Evolutionary conservation across 2,797 vertebrate genomes (phyloP), one percentile per base, ranked within the genome.

Genomic region (Spinus pinus): DNA sequence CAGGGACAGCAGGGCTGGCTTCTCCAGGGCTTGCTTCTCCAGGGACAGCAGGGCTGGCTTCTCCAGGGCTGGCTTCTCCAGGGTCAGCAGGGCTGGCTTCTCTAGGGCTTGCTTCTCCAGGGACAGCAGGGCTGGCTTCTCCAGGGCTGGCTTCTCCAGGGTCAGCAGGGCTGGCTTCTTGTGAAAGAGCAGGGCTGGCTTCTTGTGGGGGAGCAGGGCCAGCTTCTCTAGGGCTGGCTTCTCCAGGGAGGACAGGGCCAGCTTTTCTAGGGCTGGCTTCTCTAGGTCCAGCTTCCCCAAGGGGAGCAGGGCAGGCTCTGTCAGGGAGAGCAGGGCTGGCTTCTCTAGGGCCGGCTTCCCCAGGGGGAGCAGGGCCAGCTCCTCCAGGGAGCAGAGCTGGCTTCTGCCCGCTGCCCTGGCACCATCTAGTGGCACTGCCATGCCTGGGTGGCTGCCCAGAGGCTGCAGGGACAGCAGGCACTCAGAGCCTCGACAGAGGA

Each of bases 341-440:
- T 53, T 4, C 18, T 30, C 7, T 19, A 53, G 19, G 8, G 19
- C 12, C 12, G 19, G 30, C 30, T 53, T 4, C 17, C 19, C 7
- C 7, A 25, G 7, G 49, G 50, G 2, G 49, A 30, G 27, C 17
- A 30, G 28, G 20, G 20, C 53, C 2, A 6, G 10, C n/a, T 56
- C 1, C 22, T 56, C n/a, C 22, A 24, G 22, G 22, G 51, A 72
- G 31, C 30, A 46, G 56, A 5, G 46, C 18, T 41, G 57, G 37
- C 46, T 42, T 3, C 57, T 56, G 39, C 70, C 53, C 0, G 14
- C 67, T 42, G 35, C 18, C 15, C 54, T 87, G 92, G 94, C 96
- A 71, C 97, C 97, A 96, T 71, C 95, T 97, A 96, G 95, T 74
- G 95, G 95, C 88, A 16, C 49, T 3, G 37, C 7, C 60, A 1